Base-by-base conservation (phyloP, 2,888 invertebrate species). In the Acholoe squamosa region DNA sequence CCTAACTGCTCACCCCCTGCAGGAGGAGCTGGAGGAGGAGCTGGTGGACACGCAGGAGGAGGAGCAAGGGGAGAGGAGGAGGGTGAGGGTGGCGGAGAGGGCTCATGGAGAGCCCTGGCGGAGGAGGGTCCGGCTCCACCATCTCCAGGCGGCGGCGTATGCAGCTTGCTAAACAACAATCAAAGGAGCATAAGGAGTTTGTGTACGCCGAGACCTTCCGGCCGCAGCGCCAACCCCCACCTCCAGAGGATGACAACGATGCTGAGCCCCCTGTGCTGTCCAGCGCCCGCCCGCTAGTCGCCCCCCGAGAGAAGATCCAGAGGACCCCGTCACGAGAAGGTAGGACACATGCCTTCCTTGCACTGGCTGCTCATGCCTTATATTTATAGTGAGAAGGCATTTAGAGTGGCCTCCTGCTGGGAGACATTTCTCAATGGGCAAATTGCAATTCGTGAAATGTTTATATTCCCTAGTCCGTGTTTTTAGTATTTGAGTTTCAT, bases 301-400 rank as follows among this genome's bases (percentile, higher is more conserved):
- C 86, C 16, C 86, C 86, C 25, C 52, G 56, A 3, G 86, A 52
- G 31, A 86, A 56, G 86, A 86, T 86, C 56, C 51, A 86, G 33
- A 3, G 86, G 54, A 86, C 86, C 25, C 86, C 86, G 31, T 86
- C 86, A 14, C 25, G 86, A 22, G 86, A 86, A 86, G 86, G 86
- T 86, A 84, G 71, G 71, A 1, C n/a, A n/a, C n/a, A n/a, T n/a
- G n/a, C n/a, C n/a, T n/a, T n/a, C n/a, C n/a, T n/a, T n/a, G n/a
- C n/a, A n/a, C n/a, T n/a, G n/a, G n/a, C n/a, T n/a, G n/a, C n/a
- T n/a, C n/a, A n/a, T n/a, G n/a, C n/a, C n/a, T n/a, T n/a, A n/a
- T n/a, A n/a, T n/a, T n/a, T n/a, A n/a, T n/a, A n/a, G n/a, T n/a
- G n/a, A n/a, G n/a, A n/a, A n/a, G n/a, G n/a, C n/a, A n/a, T n/a